Evolutionary conservation across 2,797 vertebrate species (phyloP), one percentile per base, ranked within the genome.

Genomic region (Cephalopachus bancanus): DNA sequence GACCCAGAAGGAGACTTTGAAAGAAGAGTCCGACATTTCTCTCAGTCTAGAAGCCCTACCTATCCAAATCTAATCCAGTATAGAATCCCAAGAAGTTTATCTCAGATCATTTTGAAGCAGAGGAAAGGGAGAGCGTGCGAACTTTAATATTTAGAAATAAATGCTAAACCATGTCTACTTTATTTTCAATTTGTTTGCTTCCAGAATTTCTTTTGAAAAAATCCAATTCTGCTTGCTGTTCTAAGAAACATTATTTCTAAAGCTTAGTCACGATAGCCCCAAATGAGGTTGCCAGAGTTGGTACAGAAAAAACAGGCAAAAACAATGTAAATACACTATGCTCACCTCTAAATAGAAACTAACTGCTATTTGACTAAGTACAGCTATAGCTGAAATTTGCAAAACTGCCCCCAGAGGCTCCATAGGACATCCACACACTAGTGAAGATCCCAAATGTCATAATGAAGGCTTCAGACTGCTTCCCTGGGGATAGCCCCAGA

Each of bases 201-300:
- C n/a, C n/a, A 24, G 19, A 81, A 78, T 69, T 93, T 90, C 83
- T 93, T 94, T 88, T 71, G 11, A 83, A 97, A 96, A 72, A 62
- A 72, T 53, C 20, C 37, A 93, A 69, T 72, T 8, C 4, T 80
- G 20, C 86, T 95, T 95, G 37, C 60, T 95, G 1, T 95, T 84
- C 17, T 84, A 62, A 89, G 26, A 16, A 95, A 51, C 80, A 89
- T n/a, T 88, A 33, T 92, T 75, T 94, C 24, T 10, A 93, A 90
- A 67, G 20, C 49, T 89, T 51, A 79, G 59, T 26, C 37, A 12
- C 75, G 44, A 80, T n/a, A 71, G 3, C 20, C n/a, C 74, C 49
- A 94, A 81, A 79, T 60, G 59, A 96, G 33, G 7, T 85, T 95
- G 55, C 15, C 59, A 44, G 53, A 90, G 51, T 9, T 78, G 10